phyloP scores from a whole-genome alignment of 2,888 invertebrate genomes.

The Netelia fuscicornis region DNA sequence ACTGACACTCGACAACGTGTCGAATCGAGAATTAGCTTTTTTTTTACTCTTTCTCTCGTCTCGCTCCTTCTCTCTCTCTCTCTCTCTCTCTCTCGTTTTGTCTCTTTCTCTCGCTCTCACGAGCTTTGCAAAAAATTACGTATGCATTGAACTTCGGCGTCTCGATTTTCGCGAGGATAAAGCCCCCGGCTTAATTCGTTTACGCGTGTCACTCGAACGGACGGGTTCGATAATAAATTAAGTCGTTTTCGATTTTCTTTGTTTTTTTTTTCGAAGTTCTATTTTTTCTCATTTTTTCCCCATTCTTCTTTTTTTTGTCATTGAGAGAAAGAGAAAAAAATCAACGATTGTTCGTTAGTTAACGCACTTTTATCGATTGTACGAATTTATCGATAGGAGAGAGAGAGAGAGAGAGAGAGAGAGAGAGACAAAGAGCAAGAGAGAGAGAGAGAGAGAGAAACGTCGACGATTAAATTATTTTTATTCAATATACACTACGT shows the following conservation, averaged over 20 bases:
- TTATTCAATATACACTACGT: conserved; percentile 40
- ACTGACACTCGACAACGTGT: conserved; percentile 19
- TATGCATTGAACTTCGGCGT: conserved; percentile 46
- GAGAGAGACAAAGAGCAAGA: background rate
- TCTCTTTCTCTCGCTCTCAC: background rate
- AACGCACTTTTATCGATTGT: background rate
- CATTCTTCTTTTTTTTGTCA: background rate
- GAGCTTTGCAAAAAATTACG: conserved; percentile 43
- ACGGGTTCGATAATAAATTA: conserved; percentile 1
- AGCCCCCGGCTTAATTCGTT: conserved; percentile 4
- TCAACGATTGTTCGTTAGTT: conserved; percentile 28
- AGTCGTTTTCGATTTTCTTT: background rate
- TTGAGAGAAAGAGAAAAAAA: background rate
- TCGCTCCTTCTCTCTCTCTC: conserved; percentile 4
- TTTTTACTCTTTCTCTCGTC: background rate
- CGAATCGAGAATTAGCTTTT: conserved; percentile 45
- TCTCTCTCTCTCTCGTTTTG: background rate
- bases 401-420: background rate
- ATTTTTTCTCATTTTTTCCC: background rate
- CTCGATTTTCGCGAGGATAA: conserved; percentile 30
- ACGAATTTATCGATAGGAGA: background rate
- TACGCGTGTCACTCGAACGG: background rate
- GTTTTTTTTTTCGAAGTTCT: background rate
- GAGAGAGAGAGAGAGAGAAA: conserved; percentile 18
- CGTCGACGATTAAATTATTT: conserved; percentile 23